A percentile compares a stretch with the other conserved stretches of the same genome.
These are phyloP conservation scores for Macrobrachium rosenbergii DNA, from an alignment of 1,140 invertebrate genomes.

Conservation along the genomic window DNA sequence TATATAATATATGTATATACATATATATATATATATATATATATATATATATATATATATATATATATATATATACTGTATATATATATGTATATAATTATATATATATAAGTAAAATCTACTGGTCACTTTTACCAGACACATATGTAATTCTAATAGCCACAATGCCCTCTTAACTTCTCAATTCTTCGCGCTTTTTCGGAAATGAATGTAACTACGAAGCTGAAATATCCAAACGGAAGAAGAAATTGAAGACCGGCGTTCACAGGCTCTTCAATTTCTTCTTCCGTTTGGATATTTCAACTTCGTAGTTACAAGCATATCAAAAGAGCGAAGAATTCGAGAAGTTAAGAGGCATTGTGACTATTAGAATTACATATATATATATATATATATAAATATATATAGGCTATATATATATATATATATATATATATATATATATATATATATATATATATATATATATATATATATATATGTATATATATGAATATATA, in stretches of 20 bases:
- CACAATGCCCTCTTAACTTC: too few relatives aligned
- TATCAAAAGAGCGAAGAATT: too few relatives aligned
- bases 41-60: not conserved
- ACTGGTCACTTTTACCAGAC: too few relatives aligned
- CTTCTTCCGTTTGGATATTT: not conserved
- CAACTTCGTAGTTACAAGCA: not conserved
- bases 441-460: slow-evolving; percentile 16
- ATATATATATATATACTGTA: not conserved
- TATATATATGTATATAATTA: not conserved
- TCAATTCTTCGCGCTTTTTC: too few relatives aligned
- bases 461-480: slow-evolving; percentile 9
- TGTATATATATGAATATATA: slow-evolving; percentile 24
- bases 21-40: not conserved
- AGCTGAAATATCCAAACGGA: too few relatives aligned
- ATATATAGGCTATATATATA: not conserved
- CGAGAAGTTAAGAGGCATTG: too few relatives aligned
- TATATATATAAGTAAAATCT: not conserved
- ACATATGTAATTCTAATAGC: too few relatives aligned
- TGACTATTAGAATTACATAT: not conserved
- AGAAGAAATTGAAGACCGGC: too few relatives aligned
- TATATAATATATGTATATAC: not conserved
- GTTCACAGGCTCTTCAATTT: too few relatives aligned
- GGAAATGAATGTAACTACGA: too few relatives aligned
- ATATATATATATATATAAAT: slow-evolving; percentile 4
- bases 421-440: slow-evolving; percentile 21